Evolutionary conservation across 2,113 vertebrate species (phyloP).

Genomic region (Forbesichthys agassizii): DNA sequence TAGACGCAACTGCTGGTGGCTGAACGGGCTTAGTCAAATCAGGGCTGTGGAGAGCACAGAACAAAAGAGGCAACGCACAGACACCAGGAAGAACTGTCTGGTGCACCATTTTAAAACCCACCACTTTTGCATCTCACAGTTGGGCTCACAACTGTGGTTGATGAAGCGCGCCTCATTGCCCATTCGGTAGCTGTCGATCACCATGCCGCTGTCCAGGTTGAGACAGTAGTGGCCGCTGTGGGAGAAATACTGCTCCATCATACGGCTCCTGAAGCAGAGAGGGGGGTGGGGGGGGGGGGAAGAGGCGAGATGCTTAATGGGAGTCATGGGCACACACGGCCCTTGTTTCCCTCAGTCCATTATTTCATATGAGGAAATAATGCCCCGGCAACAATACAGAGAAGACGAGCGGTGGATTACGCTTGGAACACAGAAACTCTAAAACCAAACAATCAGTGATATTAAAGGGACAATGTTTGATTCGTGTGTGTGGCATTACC

Average conservation of each 20-base stretch:
- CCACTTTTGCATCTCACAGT: conserved; percentile 99
- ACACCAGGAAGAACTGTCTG: conserved; percentile 10
- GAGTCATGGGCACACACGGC: neutral
- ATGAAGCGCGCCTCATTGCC: conserved; percentile 98
- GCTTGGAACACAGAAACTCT: no score
- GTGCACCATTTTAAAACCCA: conserved; percentile 70
- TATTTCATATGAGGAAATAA: neutral
- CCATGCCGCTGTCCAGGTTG: conserved; percentile 97
- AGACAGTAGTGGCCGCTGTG: conserved; percentile 99
- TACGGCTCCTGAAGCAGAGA: conserved; percentile 83
- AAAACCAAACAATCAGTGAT: no score
- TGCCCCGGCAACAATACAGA: neutral
- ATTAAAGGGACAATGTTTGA: no score
- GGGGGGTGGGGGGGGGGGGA: neutral
- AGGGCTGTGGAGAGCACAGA: conserved; percentile 30
- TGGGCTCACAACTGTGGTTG: conserved; percentile 99
- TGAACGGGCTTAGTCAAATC: conserved; percentile 33
- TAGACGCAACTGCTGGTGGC: conserved; percentile 7
- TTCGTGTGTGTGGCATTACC: no score
- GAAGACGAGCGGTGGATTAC: neutral
- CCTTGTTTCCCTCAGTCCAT: neutral
- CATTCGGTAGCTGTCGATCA: conserved; percentile 99
- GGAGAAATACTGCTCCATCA: conserved; percentile 97
- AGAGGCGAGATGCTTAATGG: conserved; percentile 11
- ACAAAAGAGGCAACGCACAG: conserved; percentile 25